Evolutionary conservation across 2,113 vertebrate genomes (phyloP).

Genomic region (Xenus cinereus): DNA sequence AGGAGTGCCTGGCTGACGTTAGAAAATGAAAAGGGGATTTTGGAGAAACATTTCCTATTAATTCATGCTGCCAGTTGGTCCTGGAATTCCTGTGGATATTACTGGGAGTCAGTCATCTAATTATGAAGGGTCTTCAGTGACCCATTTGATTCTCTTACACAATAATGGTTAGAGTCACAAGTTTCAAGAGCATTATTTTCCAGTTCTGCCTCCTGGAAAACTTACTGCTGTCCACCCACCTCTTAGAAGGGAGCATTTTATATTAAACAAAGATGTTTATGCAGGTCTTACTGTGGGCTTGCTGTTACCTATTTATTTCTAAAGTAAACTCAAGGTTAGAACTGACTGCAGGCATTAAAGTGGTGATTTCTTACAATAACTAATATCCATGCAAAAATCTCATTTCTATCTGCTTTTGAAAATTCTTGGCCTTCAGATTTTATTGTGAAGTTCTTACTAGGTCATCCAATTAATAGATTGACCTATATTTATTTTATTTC

Average conservation of each 20-base stretch:
- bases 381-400: background rate
- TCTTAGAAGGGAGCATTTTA: constrained; percentile 1
- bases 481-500: constrained; percentile 21
- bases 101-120: constrained; percentile 12
- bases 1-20: background rate
- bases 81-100: constrained; percentile 57
- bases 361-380: constrained; percentile 6
- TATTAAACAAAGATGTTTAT: background rate
- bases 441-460: background rate
- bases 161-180: background rate
- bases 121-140: constrained; percentile 37
- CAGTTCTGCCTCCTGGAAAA: background rate
- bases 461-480: constrained; percentile 7
- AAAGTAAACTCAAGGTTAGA: constrained; percentile 61
- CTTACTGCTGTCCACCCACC: background rate
- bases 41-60: constrained; percentile 47
- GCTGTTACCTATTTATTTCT: constrained; percentile 45
- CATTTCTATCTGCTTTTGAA: constrained; percentile 8
- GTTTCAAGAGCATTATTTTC: background rate
- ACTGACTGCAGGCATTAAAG: constrained; percentile 24
- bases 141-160: background rate
- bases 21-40: constrained; percentile 53
- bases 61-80: background rate
- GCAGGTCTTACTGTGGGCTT: constrained; percentile 27
- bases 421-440: background rate